Evolutionary conservation across 2,888 invertebrate genomes (phyloP).

Genomic region (Stenolophus ochropezus): DNA sequence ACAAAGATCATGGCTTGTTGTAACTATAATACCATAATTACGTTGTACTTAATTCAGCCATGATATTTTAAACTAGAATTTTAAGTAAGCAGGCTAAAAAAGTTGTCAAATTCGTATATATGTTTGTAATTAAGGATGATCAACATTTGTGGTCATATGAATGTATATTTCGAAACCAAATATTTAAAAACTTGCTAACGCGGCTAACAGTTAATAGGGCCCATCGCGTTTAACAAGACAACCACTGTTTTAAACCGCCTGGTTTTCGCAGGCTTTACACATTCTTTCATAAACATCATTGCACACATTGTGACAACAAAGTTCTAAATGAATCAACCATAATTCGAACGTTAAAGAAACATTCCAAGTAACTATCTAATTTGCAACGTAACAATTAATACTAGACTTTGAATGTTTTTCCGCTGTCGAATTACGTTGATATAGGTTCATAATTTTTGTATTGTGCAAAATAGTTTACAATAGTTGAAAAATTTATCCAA

Average conservation of each 20-base stretch:
- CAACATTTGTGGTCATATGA: too few relatives aligned
- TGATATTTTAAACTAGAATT: conserved; percentile 44
- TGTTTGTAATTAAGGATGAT: too few relatives aligned
- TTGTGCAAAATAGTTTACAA: conserved; percentile 8
- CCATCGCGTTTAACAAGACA: conserved; percentile 37
- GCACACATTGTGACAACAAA: conserved; percentile 43
- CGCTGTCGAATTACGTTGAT: background rate
- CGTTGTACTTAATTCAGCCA: conserved; percentile 19
- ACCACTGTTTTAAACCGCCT: conserved; percentile 29
- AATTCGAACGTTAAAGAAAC: conserved; percentile 7
- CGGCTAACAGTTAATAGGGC: conserved; percentile 39
- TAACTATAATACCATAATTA: conserved; percentile 5
- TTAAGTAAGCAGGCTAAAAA: conserved; percentile 52
- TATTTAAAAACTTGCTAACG: conserved; percentile 11
- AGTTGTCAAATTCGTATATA: conserved; percentile 26
- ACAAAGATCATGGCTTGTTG: conserved; percentile 22
- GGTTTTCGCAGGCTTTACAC: conserved; percentile 8
- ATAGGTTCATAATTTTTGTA: background rate
- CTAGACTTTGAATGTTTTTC: background rate
- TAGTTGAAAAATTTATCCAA: background rate
- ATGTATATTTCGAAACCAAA: background rate
- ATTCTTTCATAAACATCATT: conserved; percentile 34
- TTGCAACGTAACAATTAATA: conserved; percentile 1
- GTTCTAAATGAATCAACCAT: background rate
- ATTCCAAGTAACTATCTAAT: conserved; percentile 14